Conservation (phyloP, 2,113 vertebrate species). For the Probosciger aterrimus region DNA sequence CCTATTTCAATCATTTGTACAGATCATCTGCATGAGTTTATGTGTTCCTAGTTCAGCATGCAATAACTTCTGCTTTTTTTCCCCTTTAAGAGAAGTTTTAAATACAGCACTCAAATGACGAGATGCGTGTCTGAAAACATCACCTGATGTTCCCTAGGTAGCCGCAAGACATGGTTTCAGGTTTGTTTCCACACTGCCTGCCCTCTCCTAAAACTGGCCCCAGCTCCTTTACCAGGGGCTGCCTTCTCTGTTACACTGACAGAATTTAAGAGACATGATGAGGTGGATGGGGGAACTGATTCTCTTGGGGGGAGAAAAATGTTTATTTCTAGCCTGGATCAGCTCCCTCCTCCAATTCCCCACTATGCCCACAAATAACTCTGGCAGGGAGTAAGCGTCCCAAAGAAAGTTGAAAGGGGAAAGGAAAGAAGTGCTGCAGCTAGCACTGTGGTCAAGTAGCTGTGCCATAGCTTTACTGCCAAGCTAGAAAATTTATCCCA, state of each 20-base stretch:
- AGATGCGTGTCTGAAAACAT: not conserved
- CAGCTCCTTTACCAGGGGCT: not conserved
- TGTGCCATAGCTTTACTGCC: not conserved
- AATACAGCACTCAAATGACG: not conserved
- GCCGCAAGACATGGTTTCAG: not conserved
- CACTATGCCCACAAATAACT: not conserved
- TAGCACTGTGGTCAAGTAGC: not conserved
- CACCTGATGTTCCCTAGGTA: not conserved
- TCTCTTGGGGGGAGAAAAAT: not conserved
- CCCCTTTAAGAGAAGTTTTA: not conserved
- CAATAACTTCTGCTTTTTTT: not conserved
- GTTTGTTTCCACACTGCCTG: not conserved
- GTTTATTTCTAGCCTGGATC: not conserved
- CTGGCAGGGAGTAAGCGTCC: not conserved
- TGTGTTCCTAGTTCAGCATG: not conserved
- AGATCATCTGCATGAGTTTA: not conserved
- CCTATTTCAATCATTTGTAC: not conserved
- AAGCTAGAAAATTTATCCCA: not conserved
- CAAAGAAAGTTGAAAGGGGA: not conserved
- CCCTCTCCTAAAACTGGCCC: not conserved
- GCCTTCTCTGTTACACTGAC: not conserved
- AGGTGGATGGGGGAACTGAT: not conserved
- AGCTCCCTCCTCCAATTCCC: not conserved
- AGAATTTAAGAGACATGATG: accelerated
- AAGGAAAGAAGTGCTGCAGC: not conserved